phyloP scores from a whole-genome alignment of 2,888 invertebrate species.

The Rhagonycha lutea region DNA sequence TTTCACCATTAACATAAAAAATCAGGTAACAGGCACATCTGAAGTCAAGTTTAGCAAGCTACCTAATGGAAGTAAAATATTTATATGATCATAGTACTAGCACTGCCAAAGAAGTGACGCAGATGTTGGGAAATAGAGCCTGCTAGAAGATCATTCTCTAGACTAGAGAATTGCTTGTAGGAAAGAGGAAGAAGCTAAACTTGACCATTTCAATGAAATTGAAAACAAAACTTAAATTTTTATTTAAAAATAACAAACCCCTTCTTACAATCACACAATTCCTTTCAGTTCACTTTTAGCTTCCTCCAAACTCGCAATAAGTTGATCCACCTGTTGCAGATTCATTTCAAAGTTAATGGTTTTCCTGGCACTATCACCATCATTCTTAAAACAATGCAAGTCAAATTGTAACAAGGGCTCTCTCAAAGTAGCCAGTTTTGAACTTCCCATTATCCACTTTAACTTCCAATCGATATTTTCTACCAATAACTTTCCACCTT shows the following conservation, averaged over 20 bases:
- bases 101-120: too few species aligned
- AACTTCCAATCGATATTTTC: slow-evolving; percentile 60
- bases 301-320: slow-evolving; percentile 42
- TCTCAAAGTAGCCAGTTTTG: slow-evolving; percentile 54
- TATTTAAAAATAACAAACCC: not conserved
- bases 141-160: too few species aligned
- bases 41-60: too few species aligned
- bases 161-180: too few species aligned
- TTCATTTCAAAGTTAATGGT: slow-evolving; percentile 50
- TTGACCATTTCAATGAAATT: too few species aligned
- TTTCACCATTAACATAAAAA: too few species aligned
- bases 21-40: too few species aligned
- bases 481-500: slow-evolving; percentile 49
- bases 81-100: too few species aligned
- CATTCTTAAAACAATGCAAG: slow-evolving; percentile 46
- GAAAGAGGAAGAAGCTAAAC: too few species aligned
- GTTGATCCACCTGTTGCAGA: slow-evolving; percentile 44
- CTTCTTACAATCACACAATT: not conserved
- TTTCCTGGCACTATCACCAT: slow-evolving; percentile 27
- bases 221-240: too few species aligned
- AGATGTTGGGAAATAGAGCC: too few species aligned
- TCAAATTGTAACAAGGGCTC: slow-evolving; percentile 58
- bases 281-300: slow-evolving; percentile 30
- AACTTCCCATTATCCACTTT: slow-evolving; percentile 60
- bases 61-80: too few species aligned